Base-by-base conservation (phyloP, 1,140 invertebrate genomes). In the Forficula auricularia region DNA sequence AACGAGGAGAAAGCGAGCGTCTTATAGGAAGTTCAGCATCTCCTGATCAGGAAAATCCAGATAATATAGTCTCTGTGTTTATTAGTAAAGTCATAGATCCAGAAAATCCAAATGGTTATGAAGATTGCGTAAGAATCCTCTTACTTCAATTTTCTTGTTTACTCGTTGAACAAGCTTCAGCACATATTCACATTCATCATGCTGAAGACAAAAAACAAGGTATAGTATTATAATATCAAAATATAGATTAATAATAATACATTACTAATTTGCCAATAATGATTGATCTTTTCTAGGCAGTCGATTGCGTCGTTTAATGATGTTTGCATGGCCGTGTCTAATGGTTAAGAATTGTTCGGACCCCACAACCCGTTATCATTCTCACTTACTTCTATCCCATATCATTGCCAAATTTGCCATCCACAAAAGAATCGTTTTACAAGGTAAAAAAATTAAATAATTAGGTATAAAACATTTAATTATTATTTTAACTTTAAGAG, bases 331-430 rank as follows among this genome's bases (percentile, higher is more conserved):
- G 94, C 92, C 92, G 0, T 97, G 90, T 61, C 64, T 98, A 9
- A 63, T 95, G 0, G 77, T 77, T 3, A 94, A 95, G 56, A 92
- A 89, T 56, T 95, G 86, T 57, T 86, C 94, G 0, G 94, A 98
- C 62, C 88, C 91, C 0, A 87, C 89, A 0, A 92, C 91, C 0
- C 77, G 91, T 56, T 98, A 97, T 58, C 90, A 97, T 58, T 94
- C 94, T 0, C 92, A 97, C 61, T 63, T 97, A 13, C 63, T 98
- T 10, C 69, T 98, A 2, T 83, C 87, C 50, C 91, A 98, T 53
- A 95, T 98, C 48, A 98, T 98, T 45, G 86, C 91, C 2, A 94
- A 96, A 60, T 90, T 97, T 64, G 88, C 90, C 9, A 97, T 98
- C 50, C 89, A 96, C 60, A 90, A 92, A 52, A 73, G 88, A 51